Conservation (phyloP, 2,888 invertebrate species). For the Linyphia triangularis region DNA sequence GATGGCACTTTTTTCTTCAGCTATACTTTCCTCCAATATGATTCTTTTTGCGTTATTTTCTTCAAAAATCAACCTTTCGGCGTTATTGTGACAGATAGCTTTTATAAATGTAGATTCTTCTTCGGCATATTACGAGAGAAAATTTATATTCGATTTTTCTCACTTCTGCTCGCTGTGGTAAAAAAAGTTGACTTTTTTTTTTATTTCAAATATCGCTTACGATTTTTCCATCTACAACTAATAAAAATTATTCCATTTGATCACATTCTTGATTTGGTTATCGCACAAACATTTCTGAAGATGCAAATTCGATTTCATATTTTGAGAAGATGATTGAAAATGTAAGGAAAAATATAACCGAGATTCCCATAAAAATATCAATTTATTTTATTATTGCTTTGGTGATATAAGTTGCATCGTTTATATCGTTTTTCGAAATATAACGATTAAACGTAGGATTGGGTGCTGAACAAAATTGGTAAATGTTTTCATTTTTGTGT, state of each 20-base stretch:
- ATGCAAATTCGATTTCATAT: constrained; percentile 25
- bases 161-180: constrained; percentile 9
- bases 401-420: too few relatives aligned
- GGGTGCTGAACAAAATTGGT: too few relatives aligned
- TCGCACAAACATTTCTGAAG: neutral
- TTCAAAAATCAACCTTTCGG: constrained; percentile 26
- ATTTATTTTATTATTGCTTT: too few relatives aligned
- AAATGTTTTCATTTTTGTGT: too few relatives aligned
- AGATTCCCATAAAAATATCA: too few relatives aligned
- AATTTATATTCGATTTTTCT: constrained; percentile 64
- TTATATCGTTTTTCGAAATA: too few relatives aligned
- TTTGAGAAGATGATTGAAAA: neutral
- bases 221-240: neutral
- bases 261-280: neutral
- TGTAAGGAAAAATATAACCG: neutral
- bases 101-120: constrained; percentile 56
- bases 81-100: constrained; percentile 66
- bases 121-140: constrained; percentile 47
- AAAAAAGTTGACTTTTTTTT: constrained; percentile 2
- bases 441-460: too few relatives aligned
- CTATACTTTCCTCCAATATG: constrained; percentile 4
- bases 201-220: neutral
- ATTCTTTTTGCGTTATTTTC: constrained; percentile 36
- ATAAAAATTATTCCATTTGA: constrained; percentile 50
- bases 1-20: constrained; percentile 1